These are phyloP conservation scores for Acrocera orbiculus DNA, from an alignment of 2,888 invertebrate genomes.

Conservation along the genomic window DNA sequence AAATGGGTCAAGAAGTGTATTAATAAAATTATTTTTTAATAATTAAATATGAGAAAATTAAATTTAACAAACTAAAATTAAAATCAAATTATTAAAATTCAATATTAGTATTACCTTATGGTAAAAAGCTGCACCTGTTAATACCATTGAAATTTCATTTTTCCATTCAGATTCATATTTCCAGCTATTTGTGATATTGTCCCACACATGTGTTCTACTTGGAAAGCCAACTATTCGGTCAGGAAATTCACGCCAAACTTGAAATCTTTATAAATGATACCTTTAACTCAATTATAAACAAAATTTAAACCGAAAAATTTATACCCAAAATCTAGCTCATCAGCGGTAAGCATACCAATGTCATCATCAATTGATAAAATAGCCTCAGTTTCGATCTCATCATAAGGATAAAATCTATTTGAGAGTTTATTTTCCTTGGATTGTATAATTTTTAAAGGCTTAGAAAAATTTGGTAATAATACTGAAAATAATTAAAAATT, in stretches of 20 bases:
- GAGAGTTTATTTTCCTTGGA: constrained; percentile 83
- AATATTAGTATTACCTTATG: constrained; percentile 55
- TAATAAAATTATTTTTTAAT: too few species aligned
- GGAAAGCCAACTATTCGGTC: constrained; percentile 94
- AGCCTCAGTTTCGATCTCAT: constrained; percentile 92
- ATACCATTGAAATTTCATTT: constrained; percentile 86
- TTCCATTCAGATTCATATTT: constrained; percentile 96
- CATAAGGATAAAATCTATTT: constrained; percentile 90
- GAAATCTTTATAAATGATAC: constrained; percentile 17
- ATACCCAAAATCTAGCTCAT: constrained; percentile 90
- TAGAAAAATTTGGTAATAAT: constrained; percentile 75
- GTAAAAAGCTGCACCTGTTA: constrained; percentile 93
- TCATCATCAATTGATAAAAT: constrained; percentile 91
- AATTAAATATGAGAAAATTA: too few species aligned
- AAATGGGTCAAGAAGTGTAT: too few species aligned
- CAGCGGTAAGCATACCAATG: constrained; percentile 85
- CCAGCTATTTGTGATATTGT: constrained; percentile 71
- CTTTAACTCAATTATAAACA: too few species aligned
- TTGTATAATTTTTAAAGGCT: constrained; percentile 77
- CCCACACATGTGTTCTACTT: constrained; percentile 85
- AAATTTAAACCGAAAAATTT: constrained; percentile 37
- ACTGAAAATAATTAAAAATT: constrained; percentile 36
- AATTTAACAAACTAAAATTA: too few species aligned
- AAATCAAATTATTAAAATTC: too few species aligned
- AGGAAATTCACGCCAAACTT: constrained; percentile 95